phyloP scores from a whole-genome alignment of 1,140 invertebrate genomes.

The Drosophila nasuta region DNA sequence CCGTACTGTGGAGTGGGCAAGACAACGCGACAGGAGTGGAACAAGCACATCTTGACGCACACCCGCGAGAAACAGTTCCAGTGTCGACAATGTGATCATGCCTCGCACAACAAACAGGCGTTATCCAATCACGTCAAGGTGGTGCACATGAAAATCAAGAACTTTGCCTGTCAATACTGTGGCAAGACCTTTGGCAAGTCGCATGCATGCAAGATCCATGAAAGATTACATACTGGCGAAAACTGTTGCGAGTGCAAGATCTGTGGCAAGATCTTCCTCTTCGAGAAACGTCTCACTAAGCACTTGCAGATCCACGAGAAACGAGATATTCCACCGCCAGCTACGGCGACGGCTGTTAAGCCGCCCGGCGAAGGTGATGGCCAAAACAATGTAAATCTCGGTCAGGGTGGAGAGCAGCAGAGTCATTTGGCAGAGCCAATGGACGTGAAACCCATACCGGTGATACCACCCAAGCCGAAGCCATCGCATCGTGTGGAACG shows the following conservation, averaged over 20 bases:
- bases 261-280: constrained; percentile 76
- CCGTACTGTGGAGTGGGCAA: constrained; percentile 81
- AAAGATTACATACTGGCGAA: constrained; percentile 85
- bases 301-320: constrained; percentile 80
- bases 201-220: constrained; percentile 80
- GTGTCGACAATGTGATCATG: constrained; percentile 76
- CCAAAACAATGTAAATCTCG: constrained; percentile 2
- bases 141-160: constrained; percentile 80
- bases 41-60: constrained; percentile 79
- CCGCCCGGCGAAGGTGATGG: constrained; percentile 33
- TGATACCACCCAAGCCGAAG: constrained; percentile 45
- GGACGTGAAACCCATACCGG: constrained; percentile 30
- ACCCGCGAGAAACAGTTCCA: constrained; percentile 80
- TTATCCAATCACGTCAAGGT: constrained; percentile 76
- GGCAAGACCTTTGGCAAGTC: constrained; percentile 81
- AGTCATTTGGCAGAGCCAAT: constrained; percentile 39
- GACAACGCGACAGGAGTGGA: constrained; percentile 79
- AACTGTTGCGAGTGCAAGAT: constrained; percentile 82
- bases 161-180: constrained; percentile 80
- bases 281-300: constrained; percentile 73
- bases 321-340: constrained; percentile 64
- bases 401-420: constrained; percentile 6
- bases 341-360: constrained; percentile 45
- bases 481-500: constrained; percentile 69
- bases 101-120: constrained; percentile 78